Percentiles rank a stretch among this genome's conserved stretches.
These are phyloP conservation scores for Cheirogaleus major DNA, from an alignment of 2,797 vertebrate genomes.

Conservation along the genomic window DNA sequence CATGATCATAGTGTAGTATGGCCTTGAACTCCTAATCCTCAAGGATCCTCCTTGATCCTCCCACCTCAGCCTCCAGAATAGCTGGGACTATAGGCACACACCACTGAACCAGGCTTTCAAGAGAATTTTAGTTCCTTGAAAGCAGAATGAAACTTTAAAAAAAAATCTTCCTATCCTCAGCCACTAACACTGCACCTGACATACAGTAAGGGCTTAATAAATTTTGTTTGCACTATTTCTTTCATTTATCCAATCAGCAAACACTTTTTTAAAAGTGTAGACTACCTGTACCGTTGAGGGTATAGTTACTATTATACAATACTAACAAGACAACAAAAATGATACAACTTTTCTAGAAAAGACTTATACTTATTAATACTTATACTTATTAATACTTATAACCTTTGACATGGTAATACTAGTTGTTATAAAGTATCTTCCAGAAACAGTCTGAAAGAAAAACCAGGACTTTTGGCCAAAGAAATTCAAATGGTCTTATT, in stretches of 20 bases:
- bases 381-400: background rate
- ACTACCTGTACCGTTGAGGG: background rate
- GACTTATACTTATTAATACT: background rate
- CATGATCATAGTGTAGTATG: background rate
- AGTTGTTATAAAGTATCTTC: background rate
- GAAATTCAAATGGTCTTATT: background rate
- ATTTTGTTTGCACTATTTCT: background rate
- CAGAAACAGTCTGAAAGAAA: background rate
- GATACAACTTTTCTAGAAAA: background rate
- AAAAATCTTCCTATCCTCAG: background rate
- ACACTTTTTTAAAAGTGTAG: background rate
- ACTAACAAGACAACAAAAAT: background rate
- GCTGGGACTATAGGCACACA: background rate
- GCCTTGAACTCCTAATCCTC: background rate
- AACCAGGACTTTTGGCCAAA: background rate
- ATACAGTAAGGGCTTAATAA: background rate
- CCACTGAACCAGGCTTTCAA: background rate
- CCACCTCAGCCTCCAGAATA: background rate
- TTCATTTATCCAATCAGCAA: background rate
- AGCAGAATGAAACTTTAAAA: background rate
- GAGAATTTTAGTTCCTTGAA: background rate
- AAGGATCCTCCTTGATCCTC: background rate
- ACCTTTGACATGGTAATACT: background rate
- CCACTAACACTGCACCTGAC: background rate
- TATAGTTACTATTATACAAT: background rate